Conservation (phyloP, 2,113 vertebrate genomes). For the Taurulus bubalis region DNA sequence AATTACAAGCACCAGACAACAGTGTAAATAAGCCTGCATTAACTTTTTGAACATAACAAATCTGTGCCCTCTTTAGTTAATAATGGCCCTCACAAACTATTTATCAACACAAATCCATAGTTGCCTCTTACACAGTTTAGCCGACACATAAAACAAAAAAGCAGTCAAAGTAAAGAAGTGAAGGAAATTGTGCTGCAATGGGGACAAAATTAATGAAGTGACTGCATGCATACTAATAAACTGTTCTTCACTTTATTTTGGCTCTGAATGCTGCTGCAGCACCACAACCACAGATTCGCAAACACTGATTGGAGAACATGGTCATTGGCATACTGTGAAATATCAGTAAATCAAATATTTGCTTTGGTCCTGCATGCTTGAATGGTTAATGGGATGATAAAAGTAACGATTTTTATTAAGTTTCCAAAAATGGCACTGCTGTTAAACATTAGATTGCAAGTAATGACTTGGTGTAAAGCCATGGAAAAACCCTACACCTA, state of each 20-base stretch:
- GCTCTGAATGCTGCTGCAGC: neutral
- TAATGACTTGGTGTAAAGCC: neutral
- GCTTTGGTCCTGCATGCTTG: neutral
- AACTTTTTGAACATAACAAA: neutral
- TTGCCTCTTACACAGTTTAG: neutral
- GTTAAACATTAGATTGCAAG: neutral
- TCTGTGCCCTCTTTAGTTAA: conserved; percentile 13
- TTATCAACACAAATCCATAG: neutral
- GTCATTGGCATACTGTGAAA: neutral
- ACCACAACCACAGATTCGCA: neutral
- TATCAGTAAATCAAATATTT: neutral
- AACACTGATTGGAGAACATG: neutral
- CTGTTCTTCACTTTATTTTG: neutral
- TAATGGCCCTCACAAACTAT: conserved; percentile 1
- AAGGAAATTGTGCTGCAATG: neutral
- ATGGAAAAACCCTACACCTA: neutral
- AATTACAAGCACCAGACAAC: neutral
- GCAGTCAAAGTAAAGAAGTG: neutral
- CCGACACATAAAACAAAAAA: neutral
- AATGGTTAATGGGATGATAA: neutral
- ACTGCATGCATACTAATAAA: neutral
- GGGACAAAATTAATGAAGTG: neutral
- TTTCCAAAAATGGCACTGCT: neutral
- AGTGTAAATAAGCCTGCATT: neutral
- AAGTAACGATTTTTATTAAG: neutral